These are phyloP conservation scores for Gonioctena quinquepunctata DNA, from an alignment of 1,140 invertebrate species.

Conservation along the genomic window DNA sequence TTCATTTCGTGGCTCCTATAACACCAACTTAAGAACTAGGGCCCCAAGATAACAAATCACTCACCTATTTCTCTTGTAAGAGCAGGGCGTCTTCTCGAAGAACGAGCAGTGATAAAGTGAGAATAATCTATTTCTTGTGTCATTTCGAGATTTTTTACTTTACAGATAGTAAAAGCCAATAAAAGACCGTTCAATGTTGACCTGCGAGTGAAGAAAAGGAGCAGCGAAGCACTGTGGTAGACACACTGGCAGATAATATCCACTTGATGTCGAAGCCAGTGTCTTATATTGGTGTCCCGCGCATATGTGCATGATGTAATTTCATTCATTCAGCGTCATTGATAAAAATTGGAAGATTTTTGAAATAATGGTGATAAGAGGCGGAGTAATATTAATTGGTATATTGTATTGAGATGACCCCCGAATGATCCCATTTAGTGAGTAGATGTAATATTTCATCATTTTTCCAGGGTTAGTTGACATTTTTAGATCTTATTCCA, in stretches of 20 bases:
- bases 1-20: no score
- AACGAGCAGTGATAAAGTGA: conserved; percentile 47
- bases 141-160: no score
- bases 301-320: neutral
- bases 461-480: no score
- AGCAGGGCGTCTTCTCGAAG: conserved; percentile 49
- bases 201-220: neutral
- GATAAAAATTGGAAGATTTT: no score
- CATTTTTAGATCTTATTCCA: no score
- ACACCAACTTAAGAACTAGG: no score
- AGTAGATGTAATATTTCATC: no score
- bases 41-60: no score
- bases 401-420: no score
- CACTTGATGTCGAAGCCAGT: neutral
- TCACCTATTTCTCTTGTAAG: conserved; percentile 54
- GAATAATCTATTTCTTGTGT: conserved; percentile 42
- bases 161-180: neutral
- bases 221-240: neutral
- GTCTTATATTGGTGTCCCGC: neutral
- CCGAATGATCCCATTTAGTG: no score
- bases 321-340: neutral
- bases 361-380: no score
- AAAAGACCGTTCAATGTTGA: neutral
- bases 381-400: neutral
- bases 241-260: neutral